Base-by-base conservation (phyloP, 2,113 vertebrate species). In the Plecotus auritus region DNA sequence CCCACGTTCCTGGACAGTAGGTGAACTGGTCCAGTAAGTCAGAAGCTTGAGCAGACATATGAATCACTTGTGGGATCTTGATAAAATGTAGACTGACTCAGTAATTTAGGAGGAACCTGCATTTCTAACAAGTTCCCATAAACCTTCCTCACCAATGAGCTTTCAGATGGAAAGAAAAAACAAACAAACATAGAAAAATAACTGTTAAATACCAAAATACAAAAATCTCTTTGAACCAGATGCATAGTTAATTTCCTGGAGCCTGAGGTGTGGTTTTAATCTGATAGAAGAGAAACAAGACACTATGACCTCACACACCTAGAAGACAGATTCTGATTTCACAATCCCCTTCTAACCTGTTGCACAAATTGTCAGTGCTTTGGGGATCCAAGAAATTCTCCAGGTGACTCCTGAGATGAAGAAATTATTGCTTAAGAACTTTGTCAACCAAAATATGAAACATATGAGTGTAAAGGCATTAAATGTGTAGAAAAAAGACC, bases 321-420 rank as follows among this genome's bases (percentile, higher is more conserved):
- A 54, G 94, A 93, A 95, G 90, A 93, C 72, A 95, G 56, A 56
- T 49, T 94, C 76, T 37, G 61, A 90, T 94, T 95, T 90, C 94
- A 95, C 78, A 94, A 96, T 76, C 47, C 45, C 54, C 42, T 96
- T 51, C 87, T 37, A 93, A 92, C 90, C 81, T 91, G 72, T 90
- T 85, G 90, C 56, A 91, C 64, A 94, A 95, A 97, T 74, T 86
- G 78, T 40, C 32, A 54, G 7, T 54, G 42, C 30, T 95, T n/a
- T 23, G 14, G 51, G 51, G 86, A 83, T 6, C 85, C 80, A 91
- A 85, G 40, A 92, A 89, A 54, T 76, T 77, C 67, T 88, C 69
- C 61, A 81, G 81, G 37, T 70, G 42, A 89, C 45, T 83, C 59
- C 59, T 93, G 51, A 72, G 49, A 95, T 45, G 32, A 2, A 32